phyloP scores from a whole-genome alignment of 2,888 invertebrate species.

The Scaptomyza cyrtandrae region DNA sequence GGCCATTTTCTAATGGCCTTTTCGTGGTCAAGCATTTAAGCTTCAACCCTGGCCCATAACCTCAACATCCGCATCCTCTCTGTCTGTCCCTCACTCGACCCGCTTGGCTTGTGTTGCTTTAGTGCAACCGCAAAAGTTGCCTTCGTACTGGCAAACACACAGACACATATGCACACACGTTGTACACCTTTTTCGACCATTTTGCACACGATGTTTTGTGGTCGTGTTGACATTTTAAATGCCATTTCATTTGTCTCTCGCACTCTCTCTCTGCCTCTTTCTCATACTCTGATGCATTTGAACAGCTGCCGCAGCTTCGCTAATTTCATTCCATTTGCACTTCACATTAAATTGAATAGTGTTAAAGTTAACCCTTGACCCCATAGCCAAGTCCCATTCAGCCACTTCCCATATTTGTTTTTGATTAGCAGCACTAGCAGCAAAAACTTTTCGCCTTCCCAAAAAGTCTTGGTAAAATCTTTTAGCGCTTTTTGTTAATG shows the following conservation, averaged over 20 bases:
- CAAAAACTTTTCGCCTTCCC: conserved; percentile 33
- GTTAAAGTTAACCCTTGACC: conserved; percentile 35
- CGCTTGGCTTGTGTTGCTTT: conserved; percentile 52
- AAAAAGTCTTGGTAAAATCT: conserved; percentile 45
- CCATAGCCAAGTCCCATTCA: conserved; percentile 4
- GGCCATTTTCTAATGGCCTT: conserved; percentile 74
- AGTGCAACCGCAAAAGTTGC: conserved; percentile 75
- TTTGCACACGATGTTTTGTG: conserved; percentile 77
- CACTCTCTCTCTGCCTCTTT: background rate
- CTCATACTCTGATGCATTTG: background rate
- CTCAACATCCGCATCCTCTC: conserved; percentile 37
- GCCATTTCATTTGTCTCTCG: conserved; percentile 73
- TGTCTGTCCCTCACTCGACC: conserved; percentile 21
- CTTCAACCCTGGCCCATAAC: conserved; percentile 56
- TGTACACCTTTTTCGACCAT: conserved; percentile 74
- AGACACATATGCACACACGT: conserved; percentile 18
- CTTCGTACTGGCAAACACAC: conserved; percentile 46
- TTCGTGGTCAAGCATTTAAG: conserved; percentile 80
- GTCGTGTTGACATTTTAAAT: conserved; percentile 79
- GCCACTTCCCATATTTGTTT: conserved; percentile 38
- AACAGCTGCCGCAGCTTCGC: conserved; percentile 54
- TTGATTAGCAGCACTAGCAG: conserved; percentile 38
- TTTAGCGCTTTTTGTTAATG: conserved; percentile 45
- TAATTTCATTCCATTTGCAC: conserved; percentile 72
- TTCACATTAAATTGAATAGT: conserved; percentile 58